Evolutionary conservation across 2,888 invertebrate genomes (phyloP), one percentile per base, ranked within the genome.

Genomic region (Cataglyphis albicans): DNA sequence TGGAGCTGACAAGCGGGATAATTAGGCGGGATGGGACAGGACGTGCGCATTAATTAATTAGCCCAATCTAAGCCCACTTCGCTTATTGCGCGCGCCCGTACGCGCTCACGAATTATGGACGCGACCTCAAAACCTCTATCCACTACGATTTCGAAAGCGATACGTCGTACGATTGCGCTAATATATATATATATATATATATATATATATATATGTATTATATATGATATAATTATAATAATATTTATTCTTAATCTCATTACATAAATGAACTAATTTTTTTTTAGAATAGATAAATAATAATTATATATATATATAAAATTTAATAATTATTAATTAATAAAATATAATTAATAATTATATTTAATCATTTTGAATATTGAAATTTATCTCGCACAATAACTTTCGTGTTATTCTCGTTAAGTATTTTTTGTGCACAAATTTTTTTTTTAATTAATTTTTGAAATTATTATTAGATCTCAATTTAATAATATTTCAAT

Each of bases 1-100:
- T 84, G 90, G 90, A 89, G 91, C 91, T 92, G 93, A 93, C 93
- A 92, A 94, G 93, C 93, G 94, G 93, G 93, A 94, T 94, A 94
- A 94, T 94, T 94, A 94, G 93, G 89, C 91, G 93, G 93, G 92
- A 93, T 91, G 93, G 93, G 94, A 94, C 94, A 94, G 94, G 94
- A 94, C 94, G 94, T 94, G 94, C 94, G 94, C 93, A 94, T 94
- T 94, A 94, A 94, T 94, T 94, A 94, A 94, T 94, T 94, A 93
- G 93, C 93, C 93, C 93, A 94, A 94, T 94, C 94, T 93, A 94
- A 94, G 93, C 91, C 92, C 91, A 93, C 93, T 93, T 91, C 91
- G 92, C 91, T 92, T 90, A 92, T 93, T 93, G 91, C 89, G 87
- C 90, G 88, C 87, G 90, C 88, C 84, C 90, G 92, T 90, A 44